These are phyloP conservation scores for Phycodurus eques DNA, from an alignment of 2,113 vertebrate genomes.

Conservation along the genomic window DNA sequence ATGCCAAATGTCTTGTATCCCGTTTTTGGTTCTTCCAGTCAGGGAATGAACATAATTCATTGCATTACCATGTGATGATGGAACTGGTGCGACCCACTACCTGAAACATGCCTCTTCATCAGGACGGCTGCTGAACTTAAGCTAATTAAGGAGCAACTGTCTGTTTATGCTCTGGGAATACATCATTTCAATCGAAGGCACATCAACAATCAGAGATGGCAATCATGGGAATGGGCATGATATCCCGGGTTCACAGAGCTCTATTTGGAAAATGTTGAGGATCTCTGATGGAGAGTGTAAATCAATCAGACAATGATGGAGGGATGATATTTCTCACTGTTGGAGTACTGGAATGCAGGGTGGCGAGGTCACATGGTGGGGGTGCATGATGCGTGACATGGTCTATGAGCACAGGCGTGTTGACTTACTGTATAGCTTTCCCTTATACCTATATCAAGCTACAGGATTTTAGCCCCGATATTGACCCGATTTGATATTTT, in stretches of 20 bases:
- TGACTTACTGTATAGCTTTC: background rate
- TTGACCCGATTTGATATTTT: no score
- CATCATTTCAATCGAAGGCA: constrained; percentile 54
- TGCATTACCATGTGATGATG: constrained; percentile 38
- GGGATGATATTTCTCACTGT: constrained; percentile 9
- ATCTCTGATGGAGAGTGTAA: constrained; percentile 35
- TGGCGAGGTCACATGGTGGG: background rate
- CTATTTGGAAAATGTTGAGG: constrained; percentile 30
- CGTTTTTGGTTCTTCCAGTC: constrained; percentile 29
- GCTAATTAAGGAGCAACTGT: constrained; percentile 49
- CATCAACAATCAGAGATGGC: constrained; percentile 59
- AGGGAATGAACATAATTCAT: constrained; percentile 22
- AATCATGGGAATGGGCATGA: constrained; percentile 39
- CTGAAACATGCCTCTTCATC: constrained; percentile 49
- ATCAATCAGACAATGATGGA: constrained; percentile 38
- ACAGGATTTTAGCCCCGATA: background rate
- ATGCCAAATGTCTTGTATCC: constrained; percentile 41
- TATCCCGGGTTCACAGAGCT: constrained; percentile 35
- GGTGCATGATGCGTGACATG: background rate
- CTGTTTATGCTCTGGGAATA: constrained; percentile 47
- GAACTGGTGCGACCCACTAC: constrained; percentile 34
- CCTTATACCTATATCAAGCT: background rate
- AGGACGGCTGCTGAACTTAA: constrained; percentile 38
- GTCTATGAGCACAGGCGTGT: constrained; percentile 8
- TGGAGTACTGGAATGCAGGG: constrained; percentile 13